phyloP scores from a whole-genome alignment of 2,113 vertebrate genomes.

The Cichladusa arquata region DNA sequence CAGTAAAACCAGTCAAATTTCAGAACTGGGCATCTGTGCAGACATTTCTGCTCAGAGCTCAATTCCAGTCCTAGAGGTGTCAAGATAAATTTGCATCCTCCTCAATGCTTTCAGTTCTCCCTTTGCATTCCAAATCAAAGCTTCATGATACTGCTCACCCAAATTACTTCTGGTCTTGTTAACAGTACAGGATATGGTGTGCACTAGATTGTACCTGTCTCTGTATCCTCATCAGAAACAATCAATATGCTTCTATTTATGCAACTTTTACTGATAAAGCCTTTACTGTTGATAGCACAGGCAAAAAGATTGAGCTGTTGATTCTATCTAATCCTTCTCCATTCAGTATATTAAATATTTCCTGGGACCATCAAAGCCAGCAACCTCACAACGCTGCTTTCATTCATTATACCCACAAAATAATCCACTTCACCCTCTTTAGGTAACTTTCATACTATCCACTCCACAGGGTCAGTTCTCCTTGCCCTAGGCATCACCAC shows the following conservation, averaged over 20 bases:
- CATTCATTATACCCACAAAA: neutral
- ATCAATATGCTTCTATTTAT: neutral
- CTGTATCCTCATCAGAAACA: neutral
- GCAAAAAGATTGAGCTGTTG: neutral
- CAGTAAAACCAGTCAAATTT: neutral
- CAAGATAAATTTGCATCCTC: neutral
- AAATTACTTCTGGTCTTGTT: neutral
- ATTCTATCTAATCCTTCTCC: neutral
- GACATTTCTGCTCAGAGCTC: neutral
- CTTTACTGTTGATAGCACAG: neutral
- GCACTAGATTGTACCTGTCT: neutral
- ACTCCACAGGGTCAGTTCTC: neutral
- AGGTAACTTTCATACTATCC: neutral
- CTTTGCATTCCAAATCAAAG: neutral
- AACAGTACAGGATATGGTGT: neutral
- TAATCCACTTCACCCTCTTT: neutral
- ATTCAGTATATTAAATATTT: neutral
- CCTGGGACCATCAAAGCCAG: neutral
- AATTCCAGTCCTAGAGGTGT: neutral
- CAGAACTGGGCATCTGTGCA: neutral
- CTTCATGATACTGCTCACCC: neutral
- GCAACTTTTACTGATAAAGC: neutral
- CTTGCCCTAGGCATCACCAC: neutral
- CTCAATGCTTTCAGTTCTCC: neutral
- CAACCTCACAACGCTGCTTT: neutral